phyloP scores from a whole-genome alignment of 2,888 invertebrate genomes.

The Drosophila maculinotata region DNA sequence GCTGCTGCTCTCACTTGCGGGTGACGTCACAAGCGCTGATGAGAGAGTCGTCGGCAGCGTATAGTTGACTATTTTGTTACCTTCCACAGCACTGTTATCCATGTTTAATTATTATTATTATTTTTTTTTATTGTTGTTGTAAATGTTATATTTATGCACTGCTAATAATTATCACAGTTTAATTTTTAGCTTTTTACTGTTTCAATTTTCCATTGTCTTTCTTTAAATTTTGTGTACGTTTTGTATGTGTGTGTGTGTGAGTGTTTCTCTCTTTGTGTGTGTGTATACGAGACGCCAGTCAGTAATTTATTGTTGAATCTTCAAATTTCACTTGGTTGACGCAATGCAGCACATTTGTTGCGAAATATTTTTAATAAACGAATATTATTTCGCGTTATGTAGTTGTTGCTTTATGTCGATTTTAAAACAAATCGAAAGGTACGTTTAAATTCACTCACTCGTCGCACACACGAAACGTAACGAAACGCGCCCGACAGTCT shows the following conservation, averaged over 20 bases:
- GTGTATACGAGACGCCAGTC: slow-evolving; percentile 13
- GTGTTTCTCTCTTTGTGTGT: slow-evolving; percentile 15
- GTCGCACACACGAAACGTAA: slow-evolving; percentile 47
- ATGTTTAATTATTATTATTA: slow-evolving; percentile 59
- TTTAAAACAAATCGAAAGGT: slow-evolving; percentile 82
- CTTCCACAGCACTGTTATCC: slow-evolving; percentile 68
- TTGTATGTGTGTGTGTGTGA: slow-evolving; percentile 28
- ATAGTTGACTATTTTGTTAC: slow-evolving; percentile 70
- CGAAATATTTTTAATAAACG: slow-evolving; percentile 65
- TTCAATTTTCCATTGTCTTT: slow-evolving; percentile 59
- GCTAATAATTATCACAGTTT: slow-evolving; percentile 77
- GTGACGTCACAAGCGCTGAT: slow-evolving; percentile 32
- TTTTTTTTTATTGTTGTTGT: slow-evolving; percentile 28
- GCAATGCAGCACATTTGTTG: slow-evolving; percentile 60
- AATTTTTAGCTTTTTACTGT: slow-evolving; percentile 46
- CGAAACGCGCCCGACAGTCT: slow-evolving; percentile 59
- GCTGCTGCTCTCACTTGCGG: slow-evolving; percentile 11
- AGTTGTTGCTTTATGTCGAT: slow-evolving; percentile 58
- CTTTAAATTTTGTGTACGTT: slow-evolving; percentile 36
- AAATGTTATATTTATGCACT: slow-evolving; percentile 35
- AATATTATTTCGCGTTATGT: slow-evolving; percentile 51
- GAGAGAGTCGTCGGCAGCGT: slow-evolving; percentile 63
- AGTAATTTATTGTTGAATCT: slow-evolving; percentile 22
- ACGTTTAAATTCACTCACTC: slow-evolving; percentile 46
- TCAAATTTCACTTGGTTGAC: slow-evolving; percentile 49